Percentiles rank a stretch among this genome's conserved stretches.
phyloP scores from a whole-genome alignment of 2,797 vertebrate genomes.

The Lindbergichthys nudifrons region DNA sequence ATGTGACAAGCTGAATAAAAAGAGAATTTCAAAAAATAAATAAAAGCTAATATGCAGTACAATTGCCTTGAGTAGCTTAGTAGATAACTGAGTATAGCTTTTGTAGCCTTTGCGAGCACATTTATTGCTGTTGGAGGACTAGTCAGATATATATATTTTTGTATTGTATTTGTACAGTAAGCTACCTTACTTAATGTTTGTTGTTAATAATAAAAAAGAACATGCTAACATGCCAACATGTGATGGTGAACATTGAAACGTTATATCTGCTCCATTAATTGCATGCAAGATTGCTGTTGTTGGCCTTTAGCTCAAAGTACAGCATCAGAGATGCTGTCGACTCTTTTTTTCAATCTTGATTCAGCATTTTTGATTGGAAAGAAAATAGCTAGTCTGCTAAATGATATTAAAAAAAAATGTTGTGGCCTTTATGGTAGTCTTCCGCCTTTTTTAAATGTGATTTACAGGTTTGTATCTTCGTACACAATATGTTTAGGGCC shows the following conservation, averaged over 20 bases:
- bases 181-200: neutral
- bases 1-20: too few species aligned
- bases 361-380: too few species aligned
- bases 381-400: neutral
- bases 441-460: neutral
- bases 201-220: neutral
- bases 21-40: neutral
- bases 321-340: conserved; percentile 3
- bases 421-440: neutral
- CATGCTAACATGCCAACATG: neutral
- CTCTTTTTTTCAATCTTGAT: too few species aligned
- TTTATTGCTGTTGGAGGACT: neutral
- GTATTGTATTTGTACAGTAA: neutral
- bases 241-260: neutral
- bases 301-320: neutral
- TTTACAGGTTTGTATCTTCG: neutral
- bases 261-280: neutral
- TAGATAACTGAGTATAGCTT: neutral
- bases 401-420: too few species aligned
- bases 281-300: neutral
- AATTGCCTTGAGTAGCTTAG: neutral
- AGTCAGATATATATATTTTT: neutral
- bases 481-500: conserved; percentile 11
- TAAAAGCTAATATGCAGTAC: neutral
- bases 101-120: neutral